Evolutionary conservation across 2,888 invertebrate species (phyloP).

Genomic region (Drosophila nr. perissopoda): DNA sequence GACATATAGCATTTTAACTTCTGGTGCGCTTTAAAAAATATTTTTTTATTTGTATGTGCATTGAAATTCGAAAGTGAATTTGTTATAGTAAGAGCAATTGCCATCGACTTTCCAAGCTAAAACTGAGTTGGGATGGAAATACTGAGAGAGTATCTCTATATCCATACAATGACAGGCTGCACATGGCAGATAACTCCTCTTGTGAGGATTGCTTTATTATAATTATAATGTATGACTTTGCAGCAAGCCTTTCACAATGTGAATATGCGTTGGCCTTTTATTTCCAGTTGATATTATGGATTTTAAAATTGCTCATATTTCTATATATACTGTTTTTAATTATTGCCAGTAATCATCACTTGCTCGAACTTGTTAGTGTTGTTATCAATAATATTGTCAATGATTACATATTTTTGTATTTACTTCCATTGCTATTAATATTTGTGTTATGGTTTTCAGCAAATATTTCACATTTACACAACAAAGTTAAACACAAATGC

Average conservation of each 20-base stretch:
- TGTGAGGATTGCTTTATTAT: not conserved
- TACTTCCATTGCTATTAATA: not conserved
- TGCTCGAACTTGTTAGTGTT: not conserved
- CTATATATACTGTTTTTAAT: not conserved
- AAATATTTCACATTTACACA: not conserved
- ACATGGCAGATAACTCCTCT: not conserved
- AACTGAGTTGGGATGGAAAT: not conserved
- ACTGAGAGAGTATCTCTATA: not conserved
- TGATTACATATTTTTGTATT: not conserved
- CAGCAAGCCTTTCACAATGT: not conserved
- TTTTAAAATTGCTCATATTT: not conserved
- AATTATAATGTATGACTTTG: not conserved
- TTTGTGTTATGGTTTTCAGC: not conserved
- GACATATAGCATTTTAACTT: conserved; percentile 39
- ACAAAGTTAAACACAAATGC: not conserved
- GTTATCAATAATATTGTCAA: not conserved
- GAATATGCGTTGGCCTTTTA: not conserved
- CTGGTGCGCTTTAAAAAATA: conserved; percentile 31
- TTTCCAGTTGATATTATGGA: not conserved
- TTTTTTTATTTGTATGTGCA: conserved; percentile 3
- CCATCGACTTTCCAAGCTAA: not conserved
- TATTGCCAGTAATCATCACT: not conserved
- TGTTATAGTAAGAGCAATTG: not conserved
- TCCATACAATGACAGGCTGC: not conserved
- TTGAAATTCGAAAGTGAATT: conserved; percentile 8